Conservation (phyloP, 2,888 invertebrate genomes). For the Nemoura dubitans region DNA sequence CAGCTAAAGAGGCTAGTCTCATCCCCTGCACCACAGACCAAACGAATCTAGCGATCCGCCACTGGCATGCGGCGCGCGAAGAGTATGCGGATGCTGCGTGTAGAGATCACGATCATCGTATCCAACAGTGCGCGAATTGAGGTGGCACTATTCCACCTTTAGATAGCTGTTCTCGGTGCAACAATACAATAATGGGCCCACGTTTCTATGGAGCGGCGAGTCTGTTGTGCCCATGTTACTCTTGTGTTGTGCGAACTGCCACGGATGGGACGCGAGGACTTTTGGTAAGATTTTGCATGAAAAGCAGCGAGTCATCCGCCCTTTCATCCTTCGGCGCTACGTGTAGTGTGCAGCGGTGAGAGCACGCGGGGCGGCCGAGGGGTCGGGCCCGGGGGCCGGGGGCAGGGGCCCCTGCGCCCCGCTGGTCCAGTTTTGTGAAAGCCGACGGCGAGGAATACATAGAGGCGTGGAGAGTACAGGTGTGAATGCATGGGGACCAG, state of each 20-base stretch:
- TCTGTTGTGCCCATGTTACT: background rate
- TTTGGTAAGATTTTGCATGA: slow-evolving; percentile 17
- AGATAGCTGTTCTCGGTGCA: slow-evolving; percentile 8
- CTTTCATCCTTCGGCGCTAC: background rate
- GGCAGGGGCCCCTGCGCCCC: background rate
- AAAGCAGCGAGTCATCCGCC: slow-evolving; percentile 29
- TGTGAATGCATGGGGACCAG: slow-evolving; percentile 13
- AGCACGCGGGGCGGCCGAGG: too few relatives aligned
- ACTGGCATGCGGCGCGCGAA: background rate
- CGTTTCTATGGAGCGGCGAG: background rate
- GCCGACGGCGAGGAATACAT: background rate
- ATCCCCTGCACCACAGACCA: background rate
- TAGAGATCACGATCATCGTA: background rate
- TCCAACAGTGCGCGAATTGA: slow-evolving; percentile 12
- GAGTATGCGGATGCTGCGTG: background rate
- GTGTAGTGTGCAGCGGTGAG: background rate
- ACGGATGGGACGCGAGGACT: background rate
- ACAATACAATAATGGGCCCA: slow-evolving; percentile 19
- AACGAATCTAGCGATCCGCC: background rate
- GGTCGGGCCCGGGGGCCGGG: background rate
- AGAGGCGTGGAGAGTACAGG: background rate
- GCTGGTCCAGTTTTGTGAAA: background rate
- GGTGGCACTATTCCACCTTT: slow-evolving; percentile 18
- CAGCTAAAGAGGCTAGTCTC: too few relatives aligned
- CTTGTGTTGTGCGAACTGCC: background rate